Percentiles rank a stretch among this genome's conserved stretches.
Evolutionary conservation across 2,113 vertebrate species (phyloP).

Genomic region (Junco hyemalis): DNA sequence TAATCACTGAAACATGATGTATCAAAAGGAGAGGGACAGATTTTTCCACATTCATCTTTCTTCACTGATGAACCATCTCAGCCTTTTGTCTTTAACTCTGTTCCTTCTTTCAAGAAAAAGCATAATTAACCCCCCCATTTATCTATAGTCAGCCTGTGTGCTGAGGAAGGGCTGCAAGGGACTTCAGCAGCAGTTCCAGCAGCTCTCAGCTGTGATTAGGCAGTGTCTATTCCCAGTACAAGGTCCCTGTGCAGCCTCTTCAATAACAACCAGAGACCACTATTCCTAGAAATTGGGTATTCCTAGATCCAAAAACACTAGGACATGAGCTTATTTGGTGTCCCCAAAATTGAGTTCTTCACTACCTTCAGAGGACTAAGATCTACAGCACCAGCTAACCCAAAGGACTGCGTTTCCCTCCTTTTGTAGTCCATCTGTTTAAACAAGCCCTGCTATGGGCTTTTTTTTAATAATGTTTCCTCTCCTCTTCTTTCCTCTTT

Average conservation of each 20-base stretch:
- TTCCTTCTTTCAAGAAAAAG: neutral
- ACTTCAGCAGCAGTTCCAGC: neutral
- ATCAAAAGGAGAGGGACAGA: neutral
- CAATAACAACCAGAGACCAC: neutral
- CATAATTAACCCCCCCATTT: neutral
- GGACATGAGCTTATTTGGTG: neutral
- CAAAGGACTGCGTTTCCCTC: neutral
- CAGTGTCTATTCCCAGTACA: accelerated
- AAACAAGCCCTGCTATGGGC: neutral
- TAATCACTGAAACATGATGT: neutral
- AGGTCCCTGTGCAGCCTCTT: neutral
- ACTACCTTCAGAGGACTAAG: neutral
- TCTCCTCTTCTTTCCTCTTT: accelerated
- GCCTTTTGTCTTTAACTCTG: neutral
- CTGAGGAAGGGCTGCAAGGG: accelerated
- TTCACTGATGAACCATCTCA: neutral
- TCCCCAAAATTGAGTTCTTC: neutral
- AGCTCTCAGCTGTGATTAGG: neutral
- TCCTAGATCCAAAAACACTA: neutral
- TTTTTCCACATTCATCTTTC: neutral
- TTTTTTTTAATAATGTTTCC: neutral
- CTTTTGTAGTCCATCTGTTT: neutral
- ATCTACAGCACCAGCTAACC: neutral
- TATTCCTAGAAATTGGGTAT: neutral
- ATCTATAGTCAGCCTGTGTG: neutral